Evolutionary conservation across 30 jellyfish, hydroid and myxozoan species (phyloP), one percentile per base, ranked within the genome.

Genomic region (Phacellophora camtschatica): DNA sequence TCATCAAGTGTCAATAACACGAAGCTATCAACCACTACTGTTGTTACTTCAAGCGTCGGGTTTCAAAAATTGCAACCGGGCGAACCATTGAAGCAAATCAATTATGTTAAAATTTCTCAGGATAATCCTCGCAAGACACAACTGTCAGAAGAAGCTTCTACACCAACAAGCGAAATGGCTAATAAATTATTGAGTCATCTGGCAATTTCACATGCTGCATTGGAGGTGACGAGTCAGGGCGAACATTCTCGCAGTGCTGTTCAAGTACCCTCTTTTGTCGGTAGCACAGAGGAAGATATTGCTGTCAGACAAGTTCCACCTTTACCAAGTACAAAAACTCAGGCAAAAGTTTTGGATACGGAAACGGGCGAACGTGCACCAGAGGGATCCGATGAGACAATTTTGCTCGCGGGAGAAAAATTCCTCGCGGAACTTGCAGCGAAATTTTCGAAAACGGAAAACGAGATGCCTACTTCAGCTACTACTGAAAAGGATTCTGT

Each of bases 371-470:
- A 24, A 29, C 55, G 72, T 12, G 70, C 97, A 3, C 29, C 66
- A 10, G 95, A 68, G 28, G 81, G 74, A n/a, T 50, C 92, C 2
- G 97, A 94, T 32, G 97, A 86, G 68, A 75, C 96, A 24, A 81
- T 94, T 32, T 45, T 94, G 69, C 76, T 82, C 19, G 99, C 99
- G 20, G 99, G 99, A 29, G 99, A 94, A 45, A 80, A 74, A 80
- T 94, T 94, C 42, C 74, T 93, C 4, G 99, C 95, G 48, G 95
- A 93, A 18, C 85, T 93, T 37, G 87, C 97, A 5, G 99, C 99
- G 4, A 93, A 86, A 62, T 64, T 84, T 37, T 72, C 88, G 2
- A 76, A 84, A 16, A 43, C n/a, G 61, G 31, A 29, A 54, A 34
- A 22, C 23, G 84, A 63, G 24, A 28, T 13, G 11, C n/a, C 84